A percentile compares a stretch with the other conserved stretches of the same genome.
Evolutionary conservation across 2,113 vertebrate genomes (phyloP).

Genomic region (Trichomycterus rosablanca): DNA sequence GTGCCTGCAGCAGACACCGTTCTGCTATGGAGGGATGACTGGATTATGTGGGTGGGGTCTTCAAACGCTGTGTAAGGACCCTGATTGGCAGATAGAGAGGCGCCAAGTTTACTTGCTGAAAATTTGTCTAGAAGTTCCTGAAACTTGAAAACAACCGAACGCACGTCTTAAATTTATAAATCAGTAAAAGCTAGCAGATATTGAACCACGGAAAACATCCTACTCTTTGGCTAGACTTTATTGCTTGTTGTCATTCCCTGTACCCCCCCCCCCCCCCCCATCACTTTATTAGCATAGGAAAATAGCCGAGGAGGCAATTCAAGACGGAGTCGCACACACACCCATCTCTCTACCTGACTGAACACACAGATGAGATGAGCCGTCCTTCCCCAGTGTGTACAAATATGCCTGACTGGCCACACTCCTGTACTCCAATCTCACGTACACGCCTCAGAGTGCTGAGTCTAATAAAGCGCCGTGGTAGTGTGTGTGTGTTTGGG

Average conservation of each 20-base stretch:
- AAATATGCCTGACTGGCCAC: constrained; percentile 41
- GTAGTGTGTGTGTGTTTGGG: too few species aligned
- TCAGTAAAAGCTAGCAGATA: neutral
- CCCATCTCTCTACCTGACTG: constrained; percentile 46
- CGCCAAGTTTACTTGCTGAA: too few species aligned
- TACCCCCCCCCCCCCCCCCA: neutral
- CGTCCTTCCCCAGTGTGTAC: constrained; percentile 41
- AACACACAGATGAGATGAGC: constrained; percentile 50
- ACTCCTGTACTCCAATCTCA: constrained; percentile 39
- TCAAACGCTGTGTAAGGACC: too few species aligned
- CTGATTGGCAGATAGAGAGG: too few species aligned
- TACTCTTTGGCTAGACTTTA: constrained; percentile 14
- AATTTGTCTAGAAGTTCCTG: too few species aligned
- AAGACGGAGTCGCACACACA: constrained; percentile 28
- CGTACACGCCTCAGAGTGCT: constrained; percentile 36
- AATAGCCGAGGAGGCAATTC: constrained; percentile 49
- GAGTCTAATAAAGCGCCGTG: constrained; percentile 45
- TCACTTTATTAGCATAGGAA: constrained; percentile 43
- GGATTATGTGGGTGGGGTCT: too few species aligned
- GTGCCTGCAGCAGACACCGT: too few species aligned
- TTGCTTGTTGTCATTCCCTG: constrained; percentile 4
- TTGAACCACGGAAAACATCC: constrained; percentile 16
- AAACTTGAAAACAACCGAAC: too few species aligned
- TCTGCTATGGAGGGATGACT: too few species aligned
- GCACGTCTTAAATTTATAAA: too few species aligned